Conservation (phyloP, 2,797 vertebrate species). For the Xyrichtys novacula region DNA sequence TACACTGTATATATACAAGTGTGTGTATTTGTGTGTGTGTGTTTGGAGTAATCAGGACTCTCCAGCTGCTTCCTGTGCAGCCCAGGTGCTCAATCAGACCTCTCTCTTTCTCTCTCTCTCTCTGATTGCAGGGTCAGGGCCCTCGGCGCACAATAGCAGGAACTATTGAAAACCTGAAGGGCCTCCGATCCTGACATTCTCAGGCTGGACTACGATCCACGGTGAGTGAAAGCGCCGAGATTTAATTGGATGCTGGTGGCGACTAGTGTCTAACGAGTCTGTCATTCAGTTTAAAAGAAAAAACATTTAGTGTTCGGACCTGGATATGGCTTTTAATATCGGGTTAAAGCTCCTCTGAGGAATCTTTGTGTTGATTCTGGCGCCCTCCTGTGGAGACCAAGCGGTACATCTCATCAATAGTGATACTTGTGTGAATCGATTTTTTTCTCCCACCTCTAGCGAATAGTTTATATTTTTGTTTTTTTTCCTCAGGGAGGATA, state of each 20-base stretch:
- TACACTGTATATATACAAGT: constrained; percentile 26
- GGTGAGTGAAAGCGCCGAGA: neutral
- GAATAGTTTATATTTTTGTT: too few species aligned
- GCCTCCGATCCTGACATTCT: neutral
- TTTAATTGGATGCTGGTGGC: neutral
- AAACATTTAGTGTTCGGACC: too few species aligned
- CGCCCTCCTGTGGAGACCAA: too few species aligned
- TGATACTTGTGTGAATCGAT: too few species aligned
- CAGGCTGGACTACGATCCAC: neutral
- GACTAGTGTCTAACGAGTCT: neutral
- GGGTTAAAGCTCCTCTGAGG: too few species aligned
- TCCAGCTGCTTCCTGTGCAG: constrained; percentile 75
- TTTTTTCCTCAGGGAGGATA: too few species aligned
- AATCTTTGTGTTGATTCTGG: too few species aligned
- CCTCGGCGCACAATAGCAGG: constrained; percentile 30
- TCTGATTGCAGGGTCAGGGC: constrained; percentile 12
- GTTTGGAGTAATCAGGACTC: constrained; percentile 64
- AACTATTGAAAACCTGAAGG: constrained; percentile 16
- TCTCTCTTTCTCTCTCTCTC: constrained; percentile 20
- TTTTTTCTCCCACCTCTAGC: too few species aligned
- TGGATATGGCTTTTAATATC: too few species aligned
- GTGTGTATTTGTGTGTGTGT: constrained; percentile 42
- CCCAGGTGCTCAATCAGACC: constrained; percentile 70
- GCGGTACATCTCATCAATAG: too few species aligned
- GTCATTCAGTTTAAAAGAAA: neutral